A percentile compares a stretch with the other conserved stretches of the same genome.
Evolutionary conservation across 2,797 vertebrate genomes (phyloP).

Genomic region (Simalia tracyae): DNA sequence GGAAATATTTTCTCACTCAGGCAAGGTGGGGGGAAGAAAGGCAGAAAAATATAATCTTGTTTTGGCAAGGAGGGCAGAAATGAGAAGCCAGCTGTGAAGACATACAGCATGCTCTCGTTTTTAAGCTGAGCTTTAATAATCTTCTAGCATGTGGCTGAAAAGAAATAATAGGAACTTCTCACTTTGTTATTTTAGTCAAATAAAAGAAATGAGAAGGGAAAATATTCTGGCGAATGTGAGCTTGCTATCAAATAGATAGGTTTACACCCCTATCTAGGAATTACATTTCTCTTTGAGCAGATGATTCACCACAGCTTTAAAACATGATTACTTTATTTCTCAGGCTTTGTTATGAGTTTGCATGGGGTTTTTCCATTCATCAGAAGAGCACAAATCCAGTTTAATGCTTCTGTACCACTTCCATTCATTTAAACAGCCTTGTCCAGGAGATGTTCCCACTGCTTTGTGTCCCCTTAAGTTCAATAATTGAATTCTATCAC

Average conservation of each 20-base stretch:
- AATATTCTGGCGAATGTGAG: neutral
- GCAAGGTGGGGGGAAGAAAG: neutral
- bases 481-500: neutral
- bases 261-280: neutral
- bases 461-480: neutral
- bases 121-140: neutral
- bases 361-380: neutral
- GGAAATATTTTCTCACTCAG: conserved; percentile 21
- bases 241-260: neutral
- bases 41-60: neutral
- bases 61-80: neutral
- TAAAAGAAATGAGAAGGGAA: conserved; percentile 1
- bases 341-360: neutral
- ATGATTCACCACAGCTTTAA: neutral
- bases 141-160: neutral
- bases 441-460: neutral
- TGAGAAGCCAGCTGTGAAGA: conserved; percentile 19
- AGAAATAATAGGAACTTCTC: conserved; percentile 16
- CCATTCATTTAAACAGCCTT: neutral
- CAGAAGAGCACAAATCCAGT: neutral
- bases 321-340: neutral
- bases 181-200: conserved; percentile 47
- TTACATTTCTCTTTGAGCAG: neutral
- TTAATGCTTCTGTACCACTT: neutral
- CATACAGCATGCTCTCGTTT: neutral